phyloP scores from a whole-genome alignment of 2,888 invertebrate genomes.

The Hypolimnas misippus region DNA sequence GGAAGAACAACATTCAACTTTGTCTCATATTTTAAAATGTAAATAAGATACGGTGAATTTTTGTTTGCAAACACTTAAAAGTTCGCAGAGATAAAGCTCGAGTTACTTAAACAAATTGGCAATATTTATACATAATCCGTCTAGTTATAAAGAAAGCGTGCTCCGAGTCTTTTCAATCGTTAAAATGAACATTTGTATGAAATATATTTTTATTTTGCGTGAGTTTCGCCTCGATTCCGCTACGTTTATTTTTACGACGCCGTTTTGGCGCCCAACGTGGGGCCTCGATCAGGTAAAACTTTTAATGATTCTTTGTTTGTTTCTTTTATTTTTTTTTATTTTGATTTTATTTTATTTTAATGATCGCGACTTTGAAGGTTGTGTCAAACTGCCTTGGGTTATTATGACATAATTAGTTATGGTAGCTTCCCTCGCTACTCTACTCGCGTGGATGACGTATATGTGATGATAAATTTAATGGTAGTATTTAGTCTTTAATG shows the following conservation, averaged over 20 bases:
- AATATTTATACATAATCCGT: conserved; percentile 17
- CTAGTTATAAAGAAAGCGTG: conserved; percentile 21
- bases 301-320: conserved; percentile 25
- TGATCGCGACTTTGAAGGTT: neutral
- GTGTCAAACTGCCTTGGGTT: neutral
- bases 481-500: too few relatives aligned
- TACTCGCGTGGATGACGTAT: too few relatives aligned
- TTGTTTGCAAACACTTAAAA: neutral
- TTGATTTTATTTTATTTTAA: neutral
- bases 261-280: conserved; percentile 39
- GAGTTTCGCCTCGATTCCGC: conserved; percentile 32
- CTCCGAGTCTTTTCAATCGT: conserved; percentile 14
- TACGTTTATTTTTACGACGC: conserved; percentile 36
- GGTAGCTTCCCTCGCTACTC: too few relatives aligned
- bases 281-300: conserved; percentile 25
- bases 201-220: conserved; percentile 37
- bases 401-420: neutral
- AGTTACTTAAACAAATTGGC: conserved; percentile 11
- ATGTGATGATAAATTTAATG: too few relatives aligned
- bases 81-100: neutral
- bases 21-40: neutral
- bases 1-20: neutral
- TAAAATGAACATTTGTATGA: conserved; percentile 29
- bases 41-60: neutral
- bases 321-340: conserved; percentile 1